A percentile compares a stretch with the other conserved stretches of the same genome.
These are phyloP conservation scores for Cryptocephalus primarius DNA, from an alignment of 2,888 invertebrate genomes.

Conservation along the genomic window DNA sequence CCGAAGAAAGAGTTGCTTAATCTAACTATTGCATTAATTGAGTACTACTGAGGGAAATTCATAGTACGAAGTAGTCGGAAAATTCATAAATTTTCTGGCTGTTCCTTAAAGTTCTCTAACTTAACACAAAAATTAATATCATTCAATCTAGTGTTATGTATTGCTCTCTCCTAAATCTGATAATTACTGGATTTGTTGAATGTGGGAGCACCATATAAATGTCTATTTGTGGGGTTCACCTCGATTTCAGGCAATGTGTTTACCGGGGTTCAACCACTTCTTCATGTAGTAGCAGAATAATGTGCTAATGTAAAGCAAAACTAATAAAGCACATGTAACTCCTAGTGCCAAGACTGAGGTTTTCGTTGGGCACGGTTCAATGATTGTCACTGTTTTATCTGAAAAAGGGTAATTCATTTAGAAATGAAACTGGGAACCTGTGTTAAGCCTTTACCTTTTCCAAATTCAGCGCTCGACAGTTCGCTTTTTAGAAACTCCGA, in stretches of 20 bases:
- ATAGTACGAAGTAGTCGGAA: neutral
- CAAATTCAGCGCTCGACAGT: constrained; percentile 61
- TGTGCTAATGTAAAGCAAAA: constrained; percentile 82
- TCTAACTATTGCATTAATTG: constrained; percentile 3
- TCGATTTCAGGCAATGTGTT: constrained; percentile 55
- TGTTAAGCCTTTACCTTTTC: constrained; percentile 47
- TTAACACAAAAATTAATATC: neutral
- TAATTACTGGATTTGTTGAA: constrained; percentile 1
- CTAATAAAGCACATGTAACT: constrained; percentile 81
- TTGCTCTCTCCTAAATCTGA: constrained; percentile 6
- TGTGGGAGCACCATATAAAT: constrained; percentile 17
- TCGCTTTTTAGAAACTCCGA: constrained; percentile 71
- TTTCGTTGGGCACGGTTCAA: constrained; percentile 86
- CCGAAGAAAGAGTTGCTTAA: constrained; percentile 25
- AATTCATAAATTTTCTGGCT: neutral
- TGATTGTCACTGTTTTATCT: constrained; percentile 85
- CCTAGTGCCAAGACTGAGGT: constrained; percentile 83
- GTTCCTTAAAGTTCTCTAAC: constrained; percentile 4
- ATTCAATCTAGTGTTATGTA: constrained; percentile 3
- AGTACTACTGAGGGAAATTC: neutral
- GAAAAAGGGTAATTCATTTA: constrained; percentile 27
- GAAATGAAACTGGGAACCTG: too few relatives aligned
- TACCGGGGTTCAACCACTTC: constrained; percentile 79
- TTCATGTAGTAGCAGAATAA: constrained; percentile 90
- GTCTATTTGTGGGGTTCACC: constrained; percentile 7